Evolutionary conservation across 2,797 vertebrate genomes (phyloP).

Genomic region (Coccyzus lansbergi): DNA sequence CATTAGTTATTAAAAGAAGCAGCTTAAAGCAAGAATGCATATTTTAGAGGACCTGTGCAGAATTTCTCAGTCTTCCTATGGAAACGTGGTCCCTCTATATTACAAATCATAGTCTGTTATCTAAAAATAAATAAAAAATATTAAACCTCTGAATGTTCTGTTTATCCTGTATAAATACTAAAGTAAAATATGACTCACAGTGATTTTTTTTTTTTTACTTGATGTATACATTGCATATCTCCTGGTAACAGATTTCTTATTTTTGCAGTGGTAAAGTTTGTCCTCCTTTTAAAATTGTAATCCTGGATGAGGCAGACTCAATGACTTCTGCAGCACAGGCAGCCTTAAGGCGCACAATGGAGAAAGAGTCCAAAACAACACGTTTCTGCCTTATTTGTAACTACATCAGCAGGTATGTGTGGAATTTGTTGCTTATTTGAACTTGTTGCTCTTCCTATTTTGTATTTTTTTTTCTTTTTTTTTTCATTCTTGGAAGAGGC

Average conservation of each 20-base stretch:
- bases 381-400: slow-evolving; percentile 99
- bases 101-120: not conserved
- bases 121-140: not conserved
- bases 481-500: not conserved
- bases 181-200: not conserved
- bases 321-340: slow-evolving; percentile 97
- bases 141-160: not conserved
- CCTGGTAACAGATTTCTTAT: not conserved
- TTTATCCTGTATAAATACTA: not conserved
- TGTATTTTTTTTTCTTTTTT: not conserved
- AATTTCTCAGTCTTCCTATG: not conserved
- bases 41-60: not conserved
- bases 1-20: not conserved
- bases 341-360: slow-evolving; percentile 96
- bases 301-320: slow-evolving; percentile 97
- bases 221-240: not conserved
- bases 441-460: not conserved
- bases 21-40: not conserved
- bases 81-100: not conserved
- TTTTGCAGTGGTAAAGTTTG: slow-evolving; percentile 89
- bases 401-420: slow-evolving; percentile 91
- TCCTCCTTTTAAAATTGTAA: slow-evolving; percentile 98
- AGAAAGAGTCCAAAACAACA: slow-evolving; percentile 95
- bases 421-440: not conserved
- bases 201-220: not conserved